A percentile compares a stretch with the other conserved stretches of the same genome.
Conservation (phyloP, 2,113 vertebrate genomes). For the Pica pica region DNA sequence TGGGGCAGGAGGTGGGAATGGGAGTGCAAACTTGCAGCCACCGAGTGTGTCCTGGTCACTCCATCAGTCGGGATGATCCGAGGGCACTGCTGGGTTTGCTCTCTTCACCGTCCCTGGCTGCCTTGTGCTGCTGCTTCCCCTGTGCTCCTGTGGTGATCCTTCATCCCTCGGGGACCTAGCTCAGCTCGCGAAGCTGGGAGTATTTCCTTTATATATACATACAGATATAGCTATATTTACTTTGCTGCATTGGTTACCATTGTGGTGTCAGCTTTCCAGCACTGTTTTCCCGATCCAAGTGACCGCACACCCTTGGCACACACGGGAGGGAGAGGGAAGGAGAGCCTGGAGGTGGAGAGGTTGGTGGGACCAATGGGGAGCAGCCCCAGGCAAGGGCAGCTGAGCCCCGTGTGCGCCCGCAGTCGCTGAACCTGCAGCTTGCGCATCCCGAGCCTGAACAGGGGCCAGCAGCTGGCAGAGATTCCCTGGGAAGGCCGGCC, state of each 20-base stretch:
- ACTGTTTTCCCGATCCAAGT: background rate
- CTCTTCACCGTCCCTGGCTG: background rate
- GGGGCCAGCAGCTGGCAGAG: background rate
- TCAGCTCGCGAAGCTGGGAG: background rate
- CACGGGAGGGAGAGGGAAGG: background rate
- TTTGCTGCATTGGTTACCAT: background rate
- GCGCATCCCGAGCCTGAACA: background rate
- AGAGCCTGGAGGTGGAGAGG: slow-evolving; percentile 14
- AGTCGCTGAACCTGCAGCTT: background rate
- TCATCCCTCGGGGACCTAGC: background rate
- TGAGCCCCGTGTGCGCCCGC: background rate
- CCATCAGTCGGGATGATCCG: accelerated
- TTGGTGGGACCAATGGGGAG: background rate
- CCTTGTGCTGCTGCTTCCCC: background rate
- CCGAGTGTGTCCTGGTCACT: accelerated
- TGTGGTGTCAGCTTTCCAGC: background rate
- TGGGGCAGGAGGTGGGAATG: background rate
- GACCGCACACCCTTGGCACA: background rate
- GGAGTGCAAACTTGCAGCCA: background rate
- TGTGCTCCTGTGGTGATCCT: background rate
- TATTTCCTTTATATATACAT: background rate
- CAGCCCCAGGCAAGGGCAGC: background rate
- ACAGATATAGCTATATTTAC: background rate
- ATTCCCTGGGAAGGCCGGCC: background rate
- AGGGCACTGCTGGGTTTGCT: background rate